phyloP scores from a whole-genome alignment of 2,113 vertebrate genomes.

The Caloenas nicobarica region DNA sequence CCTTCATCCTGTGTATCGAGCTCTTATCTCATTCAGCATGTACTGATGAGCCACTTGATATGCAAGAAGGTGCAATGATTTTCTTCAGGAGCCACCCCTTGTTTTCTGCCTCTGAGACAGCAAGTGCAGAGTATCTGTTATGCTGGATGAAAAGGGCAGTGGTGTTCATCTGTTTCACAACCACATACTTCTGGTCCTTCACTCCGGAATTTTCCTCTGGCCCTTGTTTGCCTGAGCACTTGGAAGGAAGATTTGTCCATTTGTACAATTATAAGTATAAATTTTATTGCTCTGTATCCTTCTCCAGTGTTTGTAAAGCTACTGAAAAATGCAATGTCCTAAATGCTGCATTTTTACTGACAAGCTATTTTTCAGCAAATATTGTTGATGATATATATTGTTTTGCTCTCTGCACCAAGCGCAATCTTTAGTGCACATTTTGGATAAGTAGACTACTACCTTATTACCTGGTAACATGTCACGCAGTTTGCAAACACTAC shows the following conservation, averaged over 20 bases:
- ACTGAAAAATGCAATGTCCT: background rate
- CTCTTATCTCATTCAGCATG: background rate
- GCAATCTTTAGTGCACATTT: background rate
- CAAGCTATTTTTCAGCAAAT: background rate
- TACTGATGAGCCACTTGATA: background rate
- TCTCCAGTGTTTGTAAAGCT: background rate
- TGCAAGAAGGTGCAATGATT: background rate
- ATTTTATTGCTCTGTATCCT: background rate
- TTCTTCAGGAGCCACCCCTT: background rate
- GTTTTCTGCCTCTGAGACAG: background rate
- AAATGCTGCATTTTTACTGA: background rate
- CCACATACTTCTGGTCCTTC: background rate
- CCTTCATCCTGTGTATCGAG: background rate
- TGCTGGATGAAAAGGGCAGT: background rate
- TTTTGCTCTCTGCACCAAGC: background rate
- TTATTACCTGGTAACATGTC: background rate
- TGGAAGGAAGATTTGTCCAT: background rate
- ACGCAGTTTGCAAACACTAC: background rate
- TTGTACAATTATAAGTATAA: background rate
- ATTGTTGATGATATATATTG: background rate
- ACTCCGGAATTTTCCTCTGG: background rate
- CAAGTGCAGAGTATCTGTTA: accelerated
- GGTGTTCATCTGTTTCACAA: background rate
- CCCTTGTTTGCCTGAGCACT: background rate
- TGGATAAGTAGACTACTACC: background rate